A percentile compares a stretch with the other conserved stretches of the same genome.
These are phyloP conservation scores for Platycnemis pennipes DNA, from an alignment of 2,888 invertebrate species.

Conservation along the genomic window DNA sequence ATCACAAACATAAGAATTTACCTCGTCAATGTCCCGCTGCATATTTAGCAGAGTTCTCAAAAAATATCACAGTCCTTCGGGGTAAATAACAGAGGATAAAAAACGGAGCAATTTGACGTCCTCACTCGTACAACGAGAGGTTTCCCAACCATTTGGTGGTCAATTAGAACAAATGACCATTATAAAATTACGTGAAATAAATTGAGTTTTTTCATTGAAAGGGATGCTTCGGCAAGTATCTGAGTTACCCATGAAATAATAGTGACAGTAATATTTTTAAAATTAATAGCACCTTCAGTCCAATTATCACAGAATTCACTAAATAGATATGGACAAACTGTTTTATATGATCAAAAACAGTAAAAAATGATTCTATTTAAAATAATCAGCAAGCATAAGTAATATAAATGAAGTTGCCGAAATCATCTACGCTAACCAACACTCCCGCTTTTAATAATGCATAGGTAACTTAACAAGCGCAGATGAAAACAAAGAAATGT, in stretches of 20 bases:
- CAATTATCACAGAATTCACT: not conserved
- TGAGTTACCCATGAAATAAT: not conserved
- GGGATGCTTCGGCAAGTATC: not conserved
- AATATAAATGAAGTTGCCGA: conserved; percentile 54
- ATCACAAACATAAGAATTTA: not conserved
- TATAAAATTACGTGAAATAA: not conserved
- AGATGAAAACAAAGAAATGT: not conserved
- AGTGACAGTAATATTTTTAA: not conserved
- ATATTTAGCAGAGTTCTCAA: conserved; percentile 4
- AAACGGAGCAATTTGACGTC: conserved; percentile 36
- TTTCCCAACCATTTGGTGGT: conserved; percentile 26
- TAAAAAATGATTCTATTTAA: not conserved
- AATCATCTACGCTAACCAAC: conserved; percentile 20
- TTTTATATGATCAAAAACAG: not conserved
- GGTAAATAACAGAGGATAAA: conserved; percentile 13
- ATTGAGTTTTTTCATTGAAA: not conserved
- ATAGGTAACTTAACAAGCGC: not conserved
- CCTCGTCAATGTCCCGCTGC: not conserved
- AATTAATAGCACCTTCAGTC: not conserved
- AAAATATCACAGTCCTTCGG: conserved; percentile 14
- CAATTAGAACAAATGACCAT: conserved; percentile 21
- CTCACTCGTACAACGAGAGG: not conserved
- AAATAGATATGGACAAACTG: not conserved
- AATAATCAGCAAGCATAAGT: conserved; percentile 40
- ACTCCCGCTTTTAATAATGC: conserved; percentile 55